phyloP scores from a whole-genome alignment of 2,888 invertebrate genomes.

The Torymus tubicola region DNA sequence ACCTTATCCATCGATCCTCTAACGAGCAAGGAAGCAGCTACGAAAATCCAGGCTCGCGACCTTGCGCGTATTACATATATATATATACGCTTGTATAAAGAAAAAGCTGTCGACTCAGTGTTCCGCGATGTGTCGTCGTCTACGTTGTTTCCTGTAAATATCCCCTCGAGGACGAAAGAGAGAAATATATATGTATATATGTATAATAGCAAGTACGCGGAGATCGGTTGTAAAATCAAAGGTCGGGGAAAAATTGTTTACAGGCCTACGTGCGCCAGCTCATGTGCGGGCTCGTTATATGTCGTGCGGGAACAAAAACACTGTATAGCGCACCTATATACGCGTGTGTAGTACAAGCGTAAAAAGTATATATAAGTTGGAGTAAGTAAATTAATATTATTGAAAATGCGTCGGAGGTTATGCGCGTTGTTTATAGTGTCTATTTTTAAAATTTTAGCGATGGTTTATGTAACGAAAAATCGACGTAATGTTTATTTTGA shows the following conservation, averaged over 20 bases:
- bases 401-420: neutral
- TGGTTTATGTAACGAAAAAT: too few relatives aligned
- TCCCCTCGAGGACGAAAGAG: constrained; percentile 43
- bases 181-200: neutral
- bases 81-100: neutral
- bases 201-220: constrained; percentile 38
- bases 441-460: too few relatives aligned
- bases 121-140: constrained; percentile 38
- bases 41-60: constrained; percentile 18
- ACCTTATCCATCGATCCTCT: constrained; percentile 6
- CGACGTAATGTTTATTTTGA: too few relatives aligned
- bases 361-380: neutral
- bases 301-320: too few relatives aligned
- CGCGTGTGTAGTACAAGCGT: too few relatives aligned
- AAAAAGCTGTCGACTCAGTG: constrained; percentile 29
- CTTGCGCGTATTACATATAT: too few relatives aligned
- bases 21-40: constrained; percentile 24
- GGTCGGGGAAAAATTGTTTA: constrained; percentile 14
- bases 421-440: too few relatives aligned
- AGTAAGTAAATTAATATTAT: neutral
- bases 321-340: too few relatives aligned
- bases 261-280: neutral
- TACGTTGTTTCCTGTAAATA: constrained; percentile 49
- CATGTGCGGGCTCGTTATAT: neutral
- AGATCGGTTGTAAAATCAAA: constrained; percentile 42